phyloP scores from a whole-genome alignment of 2,888 invertebrate species.

The Pterostichus niger region DNA sequence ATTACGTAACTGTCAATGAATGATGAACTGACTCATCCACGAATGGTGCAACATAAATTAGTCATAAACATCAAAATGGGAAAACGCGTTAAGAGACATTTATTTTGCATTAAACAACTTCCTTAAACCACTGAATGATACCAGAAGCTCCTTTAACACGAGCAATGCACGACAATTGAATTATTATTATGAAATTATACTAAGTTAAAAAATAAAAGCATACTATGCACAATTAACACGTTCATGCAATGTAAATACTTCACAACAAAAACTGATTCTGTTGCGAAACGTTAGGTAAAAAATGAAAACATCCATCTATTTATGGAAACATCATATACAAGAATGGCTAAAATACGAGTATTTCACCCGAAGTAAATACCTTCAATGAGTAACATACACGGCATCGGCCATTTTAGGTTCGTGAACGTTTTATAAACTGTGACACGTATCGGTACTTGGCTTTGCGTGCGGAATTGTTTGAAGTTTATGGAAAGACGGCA shows the following conservation, averaged over 20 bases:
- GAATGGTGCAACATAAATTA: constrained; percentile 2
- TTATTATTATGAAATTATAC: constrained; percentile 35
- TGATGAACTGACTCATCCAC: constrained; percentile 3
- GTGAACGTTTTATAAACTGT: constrained; percentile 51
- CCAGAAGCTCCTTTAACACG: not conserved
- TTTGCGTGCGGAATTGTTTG: constrained; percentile 57
- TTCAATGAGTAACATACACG: constrained; percentile 51
- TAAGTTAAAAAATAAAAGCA: constrained; percentile 11
- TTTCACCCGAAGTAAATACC: constrained; percentile 46
- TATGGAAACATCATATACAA: constrained; percentile 32
- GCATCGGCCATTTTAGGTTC: constrained; percentile 53
- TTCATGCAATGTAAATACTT: constrained; percentile 20
- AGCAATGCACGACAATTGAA: constrained; percentile 12
- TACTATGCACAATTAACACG: constrained; percentile 44
- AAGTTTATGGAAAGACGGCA: constrained; percentile 61
- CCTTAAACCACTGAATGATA: constrained; percentile 10
- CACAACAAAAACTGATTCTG: constrained; percentile 12
- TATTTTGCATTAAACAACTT: constrained; percentile 10
- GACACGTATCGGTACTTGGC: constrained; percentile 53
- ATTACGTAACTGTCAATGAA: not conserved
- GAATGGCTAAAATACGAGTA: constrained; percentile 50
- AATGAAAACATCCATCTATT: constrained; percentile 57
- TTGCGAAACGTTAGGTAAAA: constrained; percentile 30
- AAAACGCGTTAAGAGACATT: constrained; percentile 15
- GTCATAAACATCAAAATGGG: constrained; percentile 14